Evolutionary conservation across 2,888 invertebrate genomes (phyloP), one percentile per base, ranked within the genome.

Genomic region (Stenotaenia linearis): DNA sequence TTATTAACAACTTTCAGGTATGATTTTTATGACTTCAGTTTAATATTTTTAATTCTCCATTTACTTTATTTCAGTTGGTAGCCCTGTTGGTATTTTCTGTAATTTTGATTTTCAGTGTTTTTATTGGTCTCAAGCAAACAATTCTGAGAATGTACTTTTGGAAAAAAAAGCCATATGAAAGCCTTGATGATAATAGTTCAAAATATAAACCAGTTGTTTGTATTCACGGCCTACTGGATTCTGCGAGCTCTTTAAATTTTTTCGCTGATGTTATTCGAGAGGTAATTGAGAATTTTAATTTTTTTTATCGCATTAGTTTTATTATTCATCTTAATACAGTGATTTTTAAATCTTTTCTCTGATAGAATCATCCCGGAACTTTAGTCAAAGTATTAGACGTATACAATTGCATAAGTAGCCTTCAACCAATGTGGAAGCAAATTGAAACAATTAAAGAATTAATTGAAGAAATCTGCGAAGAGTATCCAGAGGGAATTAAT

Each of bases 121-220:
- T 25, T 15, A 23, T 61, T 15, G 25, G 61, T 10, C 61, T 61
- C 9, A 21, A 15, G 61, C 23, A 25, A 61, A 25, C 25, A 25
- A 25, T 61, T 61, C 25, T 4, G 25, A 23, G 61, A 25, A 61
- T 61, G 61, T 61, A 61, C 15, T 61, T 61, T 25, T 5, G 61
- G 25, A 61, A 61, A 25, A 23, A 61, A 61, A 28, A 9, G 61
- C 10, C 61, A 61, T 12, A 1, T 23, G 61, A 61, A 15, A 9
- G 25, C 23, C 7, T 61, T 61, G 61, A 61, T 12, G 9, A 61
- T 23, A 61, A 9, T 2, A 61, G 25, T 25, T 61, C 61, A 61
- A 61, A 61, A 61, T 61, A 61, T 61, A 61, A 61, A 61, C 61
- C 61, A 61, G 61, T 61, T 61, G 61, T 61, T 61, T 61, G 61